A percentile compares a stretch with the other conserved stretches of the same genome.
phyloP scores from a whole-genome alignment of 2,113 vertebrate species.

The Ptilonorhynchus violaceus region DNA sequence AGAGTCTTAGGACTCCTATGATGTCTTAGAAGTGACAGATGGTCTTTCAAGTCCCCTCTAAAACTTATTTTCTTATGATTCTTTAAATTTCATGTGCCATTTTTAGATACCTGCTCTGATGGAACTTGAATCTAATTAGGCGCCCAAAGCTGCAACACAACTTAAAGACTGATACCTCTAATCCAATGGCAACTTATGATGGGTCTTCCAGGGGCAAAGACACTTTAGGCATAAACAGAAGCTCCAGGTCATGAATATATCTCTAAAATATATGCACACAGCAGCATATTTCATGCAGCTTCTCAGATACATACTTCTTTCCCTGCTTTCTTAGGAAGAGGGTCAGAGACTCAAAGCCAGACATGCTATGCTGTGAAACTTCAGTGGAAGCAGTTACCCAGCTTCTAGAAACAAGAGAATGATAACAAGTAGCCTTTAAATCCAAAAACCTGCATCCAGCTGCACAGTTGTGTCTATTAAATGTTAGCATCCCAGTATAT shows the following conservation, averaged over 20 bases:
- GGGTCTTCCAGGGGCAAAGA: neutral
- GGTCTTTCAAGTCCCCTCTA: neutral
- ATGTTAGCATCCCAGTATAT: neutral
- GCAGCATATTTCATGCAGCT: neutral
- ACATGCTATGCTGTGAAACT: rapidly evolving
- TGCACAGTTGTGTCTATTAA: neutral
- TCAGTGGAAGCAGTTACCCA: neutral
- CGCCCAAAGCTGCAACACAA: neutral
- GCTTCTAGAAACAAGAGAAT: neutral
- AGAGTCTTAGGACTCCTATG: neutral
- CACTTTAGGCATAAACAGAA: neutral
- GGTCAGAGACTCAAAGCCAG: neutral
- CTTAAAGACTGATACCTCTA: neutral
- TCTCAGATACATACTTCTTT: neutral
- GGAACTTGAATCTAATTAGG: neutral
- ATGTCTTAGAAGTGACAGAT: neutral
- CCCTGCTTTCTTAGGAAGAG: neutral
- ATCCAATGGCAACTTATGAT: neutral
- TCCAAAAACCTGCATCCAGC: neutral
- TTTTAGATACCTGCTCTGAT: neutral
- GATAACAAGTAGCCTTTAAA: neutral
- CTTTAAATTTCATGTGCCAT: neutral
- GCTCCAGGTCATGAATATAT: neutral
- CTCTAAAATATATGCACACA: neutral
- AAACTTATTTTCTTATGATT: neutral